Conservation (phyloP, 2,888 invertebrate genomes). For the Cantharis lateralis region DNA sequence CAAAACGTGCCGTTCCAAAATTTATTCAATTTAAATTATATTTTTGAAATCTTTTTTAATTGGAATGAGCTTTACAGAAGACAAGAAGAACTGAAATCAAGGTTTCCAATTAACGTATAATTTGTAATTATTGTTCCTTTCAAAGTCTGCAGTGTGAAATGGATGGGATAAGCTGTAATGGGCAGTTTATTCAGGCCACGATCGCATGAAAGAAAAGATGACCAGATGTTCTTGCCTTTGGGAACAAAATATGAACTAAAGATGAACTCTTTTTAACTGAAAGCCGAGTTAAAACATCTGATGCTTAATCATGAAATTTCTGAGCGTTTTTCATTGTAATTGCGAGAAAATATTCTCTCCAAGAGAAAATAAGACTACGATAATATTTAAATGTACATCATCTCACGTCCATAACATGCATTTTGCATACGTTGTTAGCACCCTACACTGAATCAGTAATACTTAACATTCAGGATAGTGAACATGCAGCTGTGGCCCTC, state of each 20-base stretch:
- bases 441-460: constrained; percentile 22
- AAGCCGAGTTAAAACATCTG: background rate
- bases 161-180: background rate
- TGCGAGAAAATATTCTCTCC: background rate
- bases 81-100: too few relatives aligned
- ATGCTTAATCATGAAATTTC: background rate
- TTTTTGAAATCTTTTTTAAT: constrained; percentile 10
- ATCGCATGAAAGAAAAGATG: background rate
- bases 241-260: background rate
- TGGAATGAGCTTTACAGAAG: background rate
- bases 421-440: constrained; percentile 26
- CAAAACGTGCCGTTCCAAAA: constrained; percentile 27
- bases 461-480: constrained; percentile 32
- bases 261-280: background rate
- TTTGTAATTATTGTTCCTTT: too few relatives aligned
- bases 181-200: background rate
- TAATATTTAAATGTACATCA: constrained; percentile 23
- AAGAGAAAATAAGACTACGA: constrained; percentile 4
- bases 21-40: constrained; percentile 27
- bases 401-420: constrained; percentile 24
- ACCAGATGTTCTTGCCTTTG: background rate
- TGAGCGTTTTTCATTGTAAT: background rate
- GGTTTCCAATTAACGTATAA: too few relatives aligned
- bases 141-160: too few relatives aligned
- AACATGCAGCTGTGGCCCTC: constrained; percentile 29